phyloP scores from a whole-genome alignment of 2,113 vertebrate species.

The Callaeas wilsoni region DNA sequence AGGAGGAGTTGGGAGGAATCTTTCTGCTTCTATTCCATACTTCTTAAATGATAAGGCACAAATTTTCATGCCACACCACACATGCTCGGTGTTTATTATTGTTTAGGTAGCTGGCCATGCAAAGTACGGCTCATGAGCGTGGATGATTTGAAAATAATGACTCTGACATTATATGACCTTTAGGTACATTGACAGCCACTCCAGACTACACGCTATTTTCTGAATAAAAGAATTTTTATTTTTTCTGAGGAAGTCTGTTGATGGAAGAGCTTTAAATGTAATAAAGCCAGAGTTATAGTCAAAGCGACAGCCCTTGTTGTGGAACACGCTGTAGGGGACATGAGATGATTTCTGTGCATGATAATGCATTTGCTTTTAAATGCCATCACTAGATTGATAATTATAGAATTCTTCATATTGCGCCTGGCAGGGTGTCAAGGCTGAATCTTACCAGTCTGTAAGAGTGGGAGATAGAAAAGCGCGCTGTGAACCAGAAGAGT shows the following conservation, averaged over 20 bases:
- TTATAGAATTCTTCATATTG: conserved; percentile 70
- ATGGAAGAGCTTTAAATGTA: conserved; percentile 25
- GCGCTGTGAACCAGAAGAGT: neutral
- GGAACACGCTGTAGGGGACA: conserved; percentile 31
- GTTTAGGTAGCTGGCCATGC: neutral
- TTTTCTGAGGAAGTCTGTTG: neutral
- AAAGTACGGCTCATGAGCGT: neutral
- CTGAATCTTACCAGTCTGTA: conserved; percentile 5
- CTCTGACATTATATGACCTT: conserved; percentile 46
- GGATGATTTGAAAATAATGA: conserved; percentile 33
- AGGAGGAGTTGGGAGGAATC: neutral
- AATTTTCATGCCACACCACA: neutral
- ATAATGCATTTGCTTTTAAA: conserved; percentile 67
- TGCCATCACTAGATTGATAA: conserved; percentile 58
- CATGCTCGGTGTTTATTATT: neutral
- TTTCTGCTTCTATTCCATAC: neutral
- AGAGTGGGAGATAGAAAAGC: conserved; percentile 24
- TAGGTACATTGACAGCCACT: neutral
- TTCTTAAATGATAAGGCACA: neutral
- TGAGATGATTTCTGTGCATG: conserved; percentile 47
- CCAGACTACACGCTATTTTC: neutral
- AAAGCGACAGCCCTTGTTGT: conserved; percentile 32
- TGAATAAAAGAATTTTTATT: neutral
- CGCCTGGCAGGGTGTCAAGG: conserved; percentile 52
- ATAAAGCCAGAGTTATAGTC: conserved; percentile 13